Percentiles rank a stretch among this genome's conserved stretches.
These are phyloP conservation scores for Drosophila athabasca DNA, from an alignment of 1,140 invertebrate species.

Conservation along the genomic window DNA sequence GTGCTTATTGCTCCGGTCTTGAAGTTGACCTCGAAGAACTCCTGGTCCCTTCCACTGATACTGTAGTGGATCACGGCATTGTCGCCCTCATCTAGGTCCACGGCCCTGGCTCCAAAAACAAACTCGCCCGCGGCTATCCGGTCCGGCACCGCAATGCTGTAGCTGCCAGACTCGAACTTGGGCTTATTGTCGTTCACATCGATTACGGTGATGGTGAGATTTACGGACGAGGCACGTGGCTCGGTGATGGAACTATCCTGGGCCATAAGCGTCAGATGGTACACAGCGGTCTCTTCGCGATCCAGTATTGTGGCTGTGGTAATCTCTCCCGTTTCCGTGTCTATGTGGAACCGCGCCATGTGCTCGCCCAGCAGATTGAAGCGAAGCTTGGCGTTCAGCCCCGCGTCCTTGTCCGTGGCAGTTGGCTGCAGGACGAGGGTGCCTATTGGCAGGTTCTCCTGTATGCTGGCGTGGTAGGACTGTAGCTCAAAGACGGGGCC, in stretches of 20 bases:
- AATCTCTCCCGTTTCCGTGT: constrained; percentile 90
- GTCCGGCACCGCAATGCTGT: constrained; percentile 92
- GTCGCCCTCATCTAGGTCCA: constrained; percentile 90
- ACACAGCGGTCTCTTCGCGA: constrained; percentile 90
- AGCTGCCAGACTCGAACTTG: constrained; percentile 88
- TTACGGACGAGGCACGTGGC: constrained; percentile 90
- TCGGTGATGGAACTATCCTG: constrained; percentile 94
- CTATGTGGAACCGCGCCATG: constrained; percentile 89
- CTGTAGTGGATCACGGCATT: constrained; percentile 92
- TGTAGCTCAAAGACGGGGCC: constrained; percentile 92
- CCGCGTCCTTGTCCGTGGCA: constrained; percentile 92
- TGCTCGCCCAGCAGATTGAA: constrained; percentile 93
- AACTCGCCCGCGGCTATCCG: constrained; percentile 90
- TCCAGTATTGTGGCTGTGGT: constrained; percentile 89
- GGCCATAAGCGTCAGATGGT: constrained; percentile 92
- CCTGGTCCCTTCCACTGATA: constrained; percentile 90
- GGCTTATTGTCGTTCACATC: constrained; percentile 96
- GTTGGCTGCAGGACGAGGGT: constrained; percentile 89
- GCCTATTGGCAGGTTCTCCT: constrained; percentile 90
- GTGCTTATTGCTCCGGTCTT: constrained; percentile 93
- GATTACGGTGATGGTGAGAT: constrained; percentile 90
- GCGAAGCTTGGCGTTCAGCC: constrained; percentile 92
- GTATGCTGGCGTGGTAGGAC: constrained; percentile 89
- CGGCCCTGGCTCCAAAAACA: constrained; percentile 93
- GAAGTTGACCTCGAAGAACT: constrained; percentile 90